A percentile compares a stretch with the other conserved stretches of the same genome.
Evolutionary conservation across 2,797 vertebrate species (phyloP).

Genomic region (Malacoraja senta): DNA sequence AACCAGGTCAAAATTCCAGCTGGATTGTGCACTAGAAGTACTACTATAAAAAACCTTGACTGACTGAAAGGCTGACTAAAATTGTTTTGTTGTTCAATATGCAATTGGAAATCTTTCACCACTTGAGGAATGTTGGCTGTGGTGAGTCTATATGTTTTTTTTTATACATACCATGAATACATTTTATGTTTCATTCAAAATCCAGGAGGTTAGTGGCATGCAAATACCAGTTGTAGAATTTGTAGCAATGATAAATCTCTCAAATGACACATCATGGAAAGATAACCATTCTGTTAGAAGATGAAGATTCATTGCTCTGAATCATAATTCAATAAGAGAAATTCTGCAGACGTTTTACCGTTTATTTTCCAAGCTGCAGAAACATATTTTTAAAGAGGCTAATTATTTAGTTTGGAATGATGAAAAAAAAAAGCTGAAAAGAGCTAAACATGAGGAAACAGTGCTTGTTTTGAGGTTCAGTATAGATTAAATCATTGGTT

Average conservation of each 20-base stretch:
- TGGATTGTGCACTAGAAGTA: not conserved
- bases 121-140: not conserved
- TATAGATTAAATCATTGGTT: not conserved
- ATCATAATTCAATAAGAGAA: not conserved
- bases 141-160: not conserved
- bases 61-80: not conserved
- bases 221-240: not conserved
- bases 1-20: not conserved
- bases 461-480: not conserved
- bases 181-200: not conserved
- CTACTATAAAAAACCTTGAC: not conserved
- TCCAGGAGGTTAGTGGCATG: not conserved
- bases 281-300: not conserved
- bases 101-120: not conserved
- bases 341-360: not conserved
- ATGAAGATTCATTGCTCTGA: not conserved
- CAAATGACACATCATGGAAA: not conserved
- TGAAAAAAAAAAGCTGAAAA: not conserved
- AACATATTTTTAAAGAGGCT: not conserved
- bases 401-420: constrained; percentile 15
- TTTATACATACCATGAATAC: not conserved
- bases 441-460: not conserved
- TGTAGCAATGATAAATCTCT: not conserved
- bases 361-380: not conserved
- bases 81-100: not conserved